Percentiles rank a stretch among this genome's conserved stretches.
Conservation (phyloP, 2,888 invertebrate species). For the Sepiola atlantica region DNA sequence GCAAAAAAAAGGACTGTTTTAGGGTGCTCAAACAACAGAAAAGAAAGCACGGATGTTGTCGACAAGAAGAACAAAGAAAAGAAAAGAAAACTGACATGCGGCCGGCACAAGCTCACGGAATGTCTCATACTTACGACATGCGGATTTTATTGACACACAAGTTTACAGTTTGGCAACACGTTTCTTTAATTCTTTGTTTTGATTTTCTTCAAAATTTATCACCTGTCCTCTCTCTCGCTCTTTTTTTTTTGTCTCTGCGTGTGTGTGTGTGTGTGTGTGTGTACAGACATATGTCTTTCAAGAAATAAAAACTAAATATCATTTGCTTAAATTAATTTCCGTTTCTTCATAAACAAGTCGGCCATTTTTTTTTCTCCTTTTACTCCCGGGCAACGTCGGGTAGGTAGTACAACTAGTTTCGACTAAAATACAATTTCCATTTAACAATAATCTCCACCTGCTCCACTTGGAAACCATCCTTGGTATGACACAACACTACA, state of each 20-base stretch:
- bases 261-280: background rate
- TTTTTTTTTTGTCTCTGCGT: too few relatives aligned
- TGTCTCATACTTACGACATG: constrained; percentile 38
- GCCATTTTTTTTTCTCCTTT: too few relatives aligned
- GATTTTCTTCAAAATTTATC: background rate
- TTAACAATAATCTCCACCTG: too few relatives aligned
- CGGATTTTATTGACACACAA: constrained; percentile 8
- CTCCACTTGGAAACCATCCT: too few relatives aligned
- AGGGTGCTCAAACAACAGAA: constrained; percentile 45
- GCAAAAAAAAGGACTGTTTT: constrained; percentile 17
- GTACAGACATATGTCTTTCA: background rate
- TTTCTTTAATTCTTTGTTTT: background rate
- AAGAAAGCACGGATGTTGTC: constrained; percentile 44
- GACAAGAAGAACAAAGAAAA: background rate
- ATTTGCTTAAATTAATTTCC: background rate
- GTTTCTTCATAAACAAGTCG: too few relatives aligned
- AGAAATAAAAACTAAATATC: background rate
- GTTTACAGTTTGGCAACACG: constrained; percentile 32
- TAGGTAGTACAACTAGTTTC: too few relatives aligned
- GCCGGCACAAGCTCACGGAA: constrained; percentile 44
- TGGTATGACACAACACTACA: too few relatives aligned
- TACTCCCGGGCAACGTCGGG: too few relatives aligned
- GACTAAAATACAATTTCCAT: too few relatives aligned
- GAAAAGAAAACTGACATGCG: constrained; percentile 35
- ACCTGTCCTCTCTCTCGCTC: background rate